phyloP scores from a whole-genome alignment of 2,888 invertebrate genomes.

The Drosophila acutilabella region DNA sequence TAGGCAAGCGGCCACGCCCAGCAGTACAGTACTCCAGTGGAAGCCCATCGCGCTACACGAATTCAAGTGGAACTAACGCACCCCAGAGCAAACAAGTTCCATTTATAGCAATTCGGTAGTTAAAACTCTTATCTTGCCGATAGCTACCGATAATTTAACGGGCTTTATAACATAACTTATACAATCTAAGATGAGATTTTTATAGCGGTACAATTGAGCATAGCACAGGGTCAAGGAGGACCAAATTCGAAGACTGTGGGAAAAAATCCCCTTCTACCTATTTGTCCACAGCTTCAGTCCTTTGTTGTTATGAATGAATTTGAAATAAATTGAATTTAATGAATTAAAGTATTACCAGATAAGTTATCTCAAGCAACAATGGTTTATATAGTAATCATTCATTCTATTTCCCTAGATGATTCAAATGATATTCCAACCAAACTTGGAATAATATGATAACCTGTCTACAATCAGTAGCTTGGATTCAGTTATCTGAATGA shows the following conservation, averaged over 20 bases:
- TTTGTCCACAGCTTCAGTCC: too few relatives aligned
- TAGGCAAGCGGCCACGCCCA: constrained; percentile 40
- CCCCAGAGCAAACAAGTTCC: not conserved
- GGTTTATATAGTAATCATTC: too few relatives aligned
- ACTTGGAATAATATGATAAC: too few relatives aligned
- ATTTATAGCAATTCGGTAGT: constrained; percentile 44
- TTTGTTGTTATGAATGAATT: too few relatives aligned
- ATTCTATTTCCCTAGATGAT: too few relatives aligned
- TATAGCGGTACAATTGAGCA: not conserved
- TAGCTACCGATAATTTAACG: not conserved
- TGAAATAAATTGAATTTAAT: too few relatives aligned
- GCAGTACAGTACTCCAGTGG: constrained; percentile 39
- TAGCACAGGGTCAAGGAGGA: not conserved
- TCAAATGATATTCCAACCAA: too few relatives aligned
- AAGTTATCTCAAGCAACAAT: too few relatives aligned
- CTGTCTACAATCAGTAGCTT: too few relatives aligned
- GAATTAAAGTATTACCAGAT: too few relatives aligned
- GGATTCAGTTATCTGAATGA: too few relatives aligned
- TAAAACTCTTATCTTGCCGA: constrained; percentile 31
- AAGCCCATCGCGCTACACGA: constrained; percentile 37
- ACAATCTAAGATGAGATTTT: constrained; percentile 29
- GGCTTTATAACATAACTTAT: constrained; percentile 11
- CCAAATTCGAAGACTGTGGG: not conserved
- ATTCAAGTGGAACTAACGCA: constrained; percentile 39
- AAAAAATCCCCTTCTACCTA: too few relatives aligned